Percentiles rank a stretch among this genome's conserved stretches.
Evolutionary conservation across 2,113 vertebrate species (phyloP).

Genomic region (Gracilinanus agilis): DNA sequence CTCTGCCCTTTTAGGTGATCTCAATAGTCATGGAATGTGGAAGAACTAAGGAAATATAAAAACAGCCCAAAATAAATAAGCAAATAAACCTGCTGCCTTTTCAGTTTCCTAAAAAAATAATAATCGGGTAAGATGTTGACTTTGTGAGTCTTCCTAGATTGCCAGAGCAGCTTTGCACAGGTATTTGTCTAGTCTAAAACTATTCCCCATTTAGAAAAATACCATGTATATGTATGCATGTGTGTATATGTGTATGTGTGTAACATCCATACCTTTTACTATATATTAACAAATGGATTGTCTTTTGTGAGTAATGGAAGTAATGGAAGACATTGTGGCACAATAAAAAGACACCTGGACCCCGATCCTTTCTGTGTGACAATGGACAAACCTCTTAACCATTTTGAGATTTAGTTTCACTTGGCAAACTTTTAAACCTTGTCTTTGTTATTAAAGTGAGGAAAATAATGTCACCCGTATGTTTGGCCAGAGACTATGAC

Average conservation of each 20-base stretch:
- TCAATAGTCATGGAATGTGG: neutral
- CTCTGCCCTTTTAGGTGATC: slow-evolving; percentile 4
- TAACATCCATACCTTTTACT: neutral
- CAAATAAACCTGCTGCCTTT: neutral
- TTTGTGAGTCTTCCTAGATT: slow-evolving; percentile 73
- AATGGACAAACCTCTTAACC: neutral
- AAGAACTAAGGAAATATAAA: neutral
- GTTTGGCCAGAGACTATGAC: neutral
- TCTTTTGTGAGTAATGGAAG: neutral
- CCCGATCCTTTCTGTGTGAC: neutral
- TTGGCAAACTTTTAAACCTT: neutral
- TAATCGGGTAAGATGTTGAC: slow-evolving; percentile 62
- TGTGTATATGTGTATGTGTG: neutral
- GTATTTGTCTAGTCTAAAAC: slow-evolving; percentile 70
- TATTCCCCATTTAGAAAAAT: slow-evolving; percentile 58
- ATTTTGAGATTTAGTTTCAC: neutral
- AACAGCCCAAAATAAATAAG: neutral
- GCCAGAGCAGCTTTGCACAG: slow-evolving; percentile 64
- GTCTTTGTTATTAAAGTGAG: neutral
- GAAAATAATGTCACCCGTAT: neutral
- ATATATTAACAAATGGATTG: neutral
- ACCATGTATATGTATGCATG: too few relatives aligned
- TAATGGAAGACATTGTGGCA: neutral
- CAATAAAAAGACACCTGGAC: neutral
- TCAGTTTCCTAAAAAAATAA: neutral